These are phyloP conservation scores for Scotopteryx bipunctaria DNA, from an alignment of 2,888 invertebrate genomes.

Conservation along the genomic window DNA sequence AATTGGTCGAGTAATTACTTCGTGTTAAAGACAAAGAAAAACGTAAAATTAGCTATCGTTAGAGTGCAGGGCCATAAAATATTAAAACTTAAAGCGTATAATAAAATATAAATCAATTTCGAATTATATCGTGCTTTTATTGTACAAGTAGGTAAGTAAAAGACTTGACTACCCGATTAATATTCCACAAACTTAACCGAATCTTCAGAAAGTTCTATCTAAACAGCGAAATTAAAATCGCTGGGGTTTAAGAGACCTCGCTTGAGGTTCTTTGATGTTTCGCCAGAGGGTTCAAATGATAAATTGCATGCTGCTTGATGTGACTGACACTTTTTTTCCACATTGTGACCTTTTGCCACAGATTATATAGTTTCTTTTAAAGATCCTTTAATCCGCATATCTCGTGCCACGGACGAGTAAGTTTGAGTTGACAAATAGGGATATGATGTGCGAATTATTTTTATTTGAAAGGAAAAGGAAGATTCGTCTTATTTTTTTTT, in stretches of 20 bases:
- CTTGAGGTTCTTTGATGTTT: conserved; percentile 63
- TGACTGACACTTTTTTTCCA: conserved; percentile 61
- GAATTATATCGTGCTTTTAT: no score
- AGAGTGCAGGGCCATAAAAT: no score
- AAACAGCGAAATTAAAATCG: conserved; percentile 71
- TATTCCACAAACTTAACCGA: conserved; percentile 51
- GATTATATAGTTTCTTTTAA: conserved; percentile 20
- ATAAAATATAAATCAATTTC: no score
- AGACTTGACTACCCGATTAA: conserved; percentile 47
- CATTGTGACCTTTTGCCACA: conserved; percentile 53
- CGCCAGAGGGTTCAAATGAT: conserved; percentile 63
- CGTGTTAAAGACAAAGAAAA: no score
- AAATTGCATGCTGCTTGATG: conserved; percentile 67
- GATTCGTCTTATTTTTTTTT: background rate
- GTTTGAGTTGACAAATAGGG: conserved; percentile 54
- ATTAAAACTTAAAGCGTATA: no score
- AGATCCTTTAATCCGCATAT: conserved; percentile 66
- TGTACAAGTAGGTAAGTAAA: conserved; percentile 19
- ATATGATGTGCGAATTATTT: background rate
- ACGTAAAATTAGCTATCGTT: no score
- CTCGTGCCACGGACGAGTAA: conserved; percentile 61
- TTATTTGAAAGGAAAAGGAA: background rate
- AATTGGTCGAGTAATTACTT: no score
- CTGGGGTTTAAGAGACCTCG: conserved; percentile 59
- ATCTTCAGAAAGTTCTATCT: conserved; percentile 57